Base-by-base conservation (phyloP, 2,888 invertebrate species). In the Tubulanus polymorphus region DNA sequence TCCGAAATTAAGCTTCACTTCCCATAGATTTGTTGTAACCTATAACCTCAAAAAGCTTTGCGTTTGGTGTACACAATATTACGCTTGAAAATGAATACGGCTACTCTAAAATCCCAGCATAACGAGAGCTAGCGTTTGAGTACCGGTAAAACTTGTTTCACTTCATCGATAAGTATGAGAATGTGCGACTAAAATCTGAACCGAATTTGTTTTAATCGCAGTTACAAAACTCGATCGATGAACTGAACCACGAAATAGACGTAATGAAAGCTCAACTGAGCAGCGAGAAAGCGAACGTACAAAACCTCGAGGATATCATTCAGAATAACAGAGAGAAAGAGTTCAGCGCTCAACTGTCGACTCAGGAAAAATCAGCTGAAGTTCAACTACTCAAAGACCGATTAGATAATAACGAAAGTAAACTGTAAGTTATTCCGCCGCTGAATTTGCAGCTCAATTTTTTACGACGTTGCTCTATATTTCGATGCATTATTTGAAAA, bases 311-410 rank as follows among this genome's bases (percentile, higher is more conserved):
- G 65, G 65, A 68, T 47, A 60, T 79, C 2, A 63, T 80, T 46
- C 71, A 75, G 55, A 66, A 63, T 25, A 77, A 73, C 62, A 53
- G 79, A 5, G 77, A 78, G 62, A 80, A 79, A 60, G 80, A 80
- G 59, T 80, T 78, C 71, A 74, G 74, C 59, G 63, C 66, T 10
- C 77, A 79, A 61, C 62, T 79, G 28, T 61, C 69, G 18, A 56
- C 70, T 20, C 78, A 80, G 65, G 79, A 80, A 60, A 69, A 68
- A 48, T 67, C 66, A 28, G 73, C 77, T 0, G 80, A 80, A 61
- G 68, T 78, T 18, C 74, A 77, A 61, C 69, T 78, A 63, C 60
- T 79, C 27, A 76, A 72, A 61, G 79, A 79, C 58, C 61, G 78
- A 41, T 66, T 78, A n/a, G 66, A 71, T 12, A 70, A 78, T 20